Percentiles rank a stretch among this genome's conserved stretches.
Evolutionary conservation across 2,113 vertebrate species (phyloP).

Genomic region (Lepus timidus): DNA sequence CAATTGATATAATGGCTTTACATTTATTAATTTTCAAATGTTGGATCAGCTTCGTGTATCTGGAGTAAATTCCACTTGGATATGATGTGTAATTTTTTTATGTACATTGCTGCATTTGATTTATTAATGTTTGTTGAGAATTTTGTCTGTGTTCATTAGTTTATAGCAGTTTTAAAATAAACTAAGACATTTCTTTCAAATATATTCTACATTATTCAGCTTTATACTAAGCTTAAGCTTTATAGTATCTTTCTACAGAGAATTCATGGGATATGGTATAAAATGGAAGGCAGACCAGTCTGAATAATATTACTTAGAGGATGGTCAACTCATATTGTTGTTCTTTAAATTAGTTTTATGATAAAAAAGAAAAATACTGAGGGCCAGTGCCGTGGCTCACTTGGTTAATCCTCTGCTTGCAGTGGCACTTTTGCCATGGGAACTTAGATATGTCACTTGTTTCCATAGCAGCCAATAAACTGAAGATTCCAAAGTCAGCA

Average conservation of each 20-base stretch:
- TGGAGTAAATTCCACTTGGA: conserved; percentile 11
- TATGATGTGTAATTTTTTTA: conserved; percentile 16
- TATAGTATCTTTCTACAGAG: not conserved
- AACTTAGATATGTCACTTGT: conserved; percentile 40
- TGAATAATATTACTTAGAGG: not conserved
- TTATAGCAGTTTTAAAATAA: conserved; percentile 16
- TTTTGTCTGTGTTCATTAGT: not conserved
- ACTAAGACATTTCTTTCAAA: not conserved
- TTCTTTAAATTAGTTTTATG: conserved; percentile 14
- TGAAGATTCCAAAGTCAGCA: conserved; percentile 62
- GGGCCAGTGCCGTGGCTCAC: not conserved
- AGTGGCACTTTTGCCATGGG: conserved; percentile 28
- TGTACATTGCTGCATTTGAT: not conserved
- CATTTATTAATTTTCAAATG: not conserved
- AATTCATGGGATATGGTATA: not conserved
- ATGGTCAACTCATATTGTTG: not conserved
- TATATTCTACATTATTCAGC: not conserved
- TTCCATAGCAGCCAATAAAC: conserved; percentile 67
- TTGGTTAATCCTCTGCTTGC: not conserved
- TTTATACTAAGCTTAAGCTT: conserved; percentile 2
- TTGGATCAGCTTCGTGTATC: not conserved
- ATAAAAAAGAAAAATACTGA: not conserved
- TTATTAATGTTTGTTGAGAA: not conserved
- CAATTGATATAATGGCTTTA: not conserved
- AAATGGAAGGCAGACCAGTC: not conserved